These are phyloP conservation scores for Zootoca vivipara DNA, from an alignment of 2,113 vertebrate species.

Conservation along the genomic window DNA sequence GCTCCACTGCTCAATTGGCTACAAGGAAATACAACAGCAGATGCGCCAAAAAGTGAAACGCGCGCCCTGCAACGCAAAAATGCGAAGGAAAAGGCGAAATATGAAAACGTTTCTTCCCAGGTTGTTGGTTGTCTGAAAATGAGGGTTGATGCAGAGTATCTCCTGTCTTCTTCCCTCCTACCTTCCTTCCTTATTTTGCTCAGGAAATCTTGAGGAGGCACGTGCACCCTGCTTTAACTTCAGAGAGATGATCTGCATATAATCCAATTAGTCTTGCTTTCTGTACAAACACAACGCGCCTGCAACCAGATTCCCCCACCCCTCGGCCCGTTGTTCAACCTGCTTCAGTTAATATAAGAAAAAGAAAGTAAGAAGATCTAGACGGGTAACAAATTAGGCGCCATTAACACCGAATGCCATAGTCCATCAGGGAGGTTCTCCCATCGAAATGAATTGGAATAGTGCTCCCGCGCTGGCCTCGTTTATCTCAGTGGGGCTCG, in stretches of 20 bases:
- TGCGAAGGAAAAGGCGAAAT: not conserved
- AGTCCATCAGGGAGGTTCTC: not conserved
- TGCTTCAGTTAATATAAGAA: not conserved
- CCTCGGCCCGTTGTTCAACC: not conserved
- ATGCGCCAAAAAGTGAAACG: not conserved
- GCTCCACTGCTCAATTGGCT: no score
- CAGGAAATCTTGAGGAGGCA: not conserved
- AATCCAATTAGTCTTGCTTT: constrained; percentile 24
- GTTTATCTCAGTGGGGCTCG: not conserved
- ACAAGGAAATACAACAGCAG: no score
- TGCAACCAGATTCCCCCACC: not conserved
- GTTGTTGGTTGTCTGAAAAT: not conserved
- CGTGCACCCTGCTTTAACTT: not conserved
- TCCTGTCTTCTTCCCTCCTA: not conserved
- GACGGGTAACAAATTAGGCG: not conserved
- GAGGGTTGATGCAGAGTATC: not conserved
- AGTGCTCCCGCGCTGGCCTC: no score
- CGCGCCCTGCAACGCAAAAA: not conserved
- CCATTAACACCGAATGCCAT: not conserved
- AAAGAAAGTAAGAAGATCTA: not conserved
- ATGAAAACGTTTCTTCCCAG: not conserved
- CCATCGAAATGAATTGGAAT: not conserved
- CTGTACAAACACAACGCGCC: not conserved
- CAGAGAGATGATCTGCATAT: not conserved
- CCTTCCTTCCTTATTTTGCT: not conserved